Evolutionary conservation across 2,113 vertebrate species (phyloP), one percentile per base, ranked within the genome.

Genomic region (Helogale parvula): DNA sequence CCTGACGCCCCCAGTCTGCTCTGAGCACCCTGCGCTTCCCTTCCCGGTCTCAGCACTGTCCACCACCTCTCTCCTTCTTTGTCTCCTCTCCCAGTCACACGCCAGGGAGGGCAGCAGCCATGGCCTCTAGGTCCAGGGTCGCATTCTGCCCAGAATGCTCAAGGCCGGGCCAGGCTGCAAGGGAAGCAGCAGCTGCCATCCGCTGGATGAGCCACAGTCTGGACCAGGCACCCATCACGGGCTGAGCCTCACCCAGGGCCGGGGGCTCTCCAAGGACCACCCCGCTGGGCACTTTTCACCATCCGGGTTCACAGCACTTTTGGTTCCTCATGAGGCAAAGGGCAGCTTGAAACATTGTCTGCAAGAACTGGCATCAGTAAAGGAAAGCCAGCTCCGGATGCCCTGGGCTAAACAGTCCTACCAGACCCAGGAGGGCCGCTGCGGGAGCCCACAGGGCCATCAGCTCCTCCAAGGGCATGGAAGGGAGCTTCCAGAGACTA

Each of bases 111-210:
- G 25, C 11, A 19, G 10, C 7, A 9, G 29, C 25, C 23, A 9
- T 0, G 1, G 50, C 69, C 63, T 85, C 69, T n/a, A 35, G 35
- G 35, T 13, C 71, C 57, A 4, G 65, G 33, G 33, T 29, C 84
- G 15, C 13, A 14, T 38, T 47, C 66, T 14, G 1, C 21, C 19
- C 21, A 19, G n/a, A n/a, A 25, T 4, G 50, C 31, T 54, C 50
- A 81, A 1, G 3, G 21, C 19, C 2, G 1, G 33, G 50, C 19
- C 47, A 1, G 33, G 50, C 33, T 0, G 0, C 17, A 12, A 81
- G 54, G 6, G 10, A 72, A 81, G 38, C 31, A 81, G 35, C 45
- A 52, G 66, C 15, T 74, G 72, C 47, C 45, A 3, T 10, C 23
- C 14, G 17, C 16, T 7, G 10, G 12, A 7, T 19, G 38, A 81